Percentiles rank a stretch among this genome's conserved stretches.
Conservation (phyloP, 1,140 invertebrate genomes). For the Gonatopus flavifemur region DNA sequence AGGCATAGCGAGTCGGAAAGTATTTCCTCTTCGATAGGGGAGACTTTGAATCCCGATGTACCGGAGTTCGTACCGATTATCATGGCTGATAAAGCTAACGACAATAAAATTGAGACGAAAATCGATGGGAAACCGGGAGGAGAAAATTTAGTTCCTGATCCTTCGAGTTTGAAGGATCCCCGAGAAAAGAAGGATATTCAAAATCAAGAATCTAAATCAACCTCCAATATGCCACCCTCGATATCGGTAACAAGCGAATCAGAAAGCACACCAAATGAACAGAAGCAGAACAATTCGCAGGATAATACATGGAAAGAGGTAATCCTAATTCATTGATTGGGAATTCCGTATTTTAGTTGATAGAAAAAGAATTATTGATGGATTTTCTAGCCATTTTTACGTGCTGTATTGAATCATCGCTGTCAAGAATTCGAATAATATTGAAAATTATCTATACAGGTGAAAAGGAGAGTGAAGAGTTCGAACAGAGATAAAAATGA, state of each 20-base stretch:
- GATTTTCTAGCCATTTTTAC: constrained; percentile 2
- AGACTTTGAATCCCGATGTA: constrained; percentile 80
- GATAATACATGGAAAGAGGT: constrained; percentile 62
- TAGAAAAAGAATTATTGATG: constrained; percentile 4
- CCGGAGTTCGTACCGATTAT: constrained; percentile 77
- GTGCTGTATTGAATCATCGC: not conserved
- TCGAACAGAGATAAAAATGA: constrained; percentile 53
- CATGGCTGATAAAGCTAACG: constrained; percentile 9
- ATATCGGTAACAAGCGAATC: not conserved
- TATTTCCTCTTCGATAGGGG: constrained; percentile 41
- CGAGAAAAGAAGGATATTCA: not conserved
- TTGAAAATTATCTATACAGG: constrained; percentile 33
- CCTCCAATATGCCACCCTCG: not conserved
- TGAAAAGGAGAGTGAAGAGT: constrained; percentile 58
- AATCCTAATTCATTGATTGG: constrained; percentile 13
- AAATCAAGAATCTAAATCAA: not conserved
- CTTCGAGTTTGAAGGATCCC: too few relatives aligned
- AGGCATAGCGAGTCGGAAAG: constrained; percentile 39
- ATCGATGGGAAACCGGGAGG: constrained; percentile 11
- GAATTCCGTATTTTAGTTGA: constrained; percentile 5
- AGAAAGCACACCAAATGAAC: constrained; percentile 11
- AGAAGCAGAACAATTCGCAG: constrained; percentile 24
- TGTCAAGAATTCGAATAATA: constrained; percentile 4
- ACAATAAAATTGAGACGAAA: not conserved
- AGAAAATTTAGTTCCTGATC: too few relatives aligned